Base-by-base conservation (phyloP, 2,888 invertebrate species). In the Hirtodrosophila confusa region DNA sequence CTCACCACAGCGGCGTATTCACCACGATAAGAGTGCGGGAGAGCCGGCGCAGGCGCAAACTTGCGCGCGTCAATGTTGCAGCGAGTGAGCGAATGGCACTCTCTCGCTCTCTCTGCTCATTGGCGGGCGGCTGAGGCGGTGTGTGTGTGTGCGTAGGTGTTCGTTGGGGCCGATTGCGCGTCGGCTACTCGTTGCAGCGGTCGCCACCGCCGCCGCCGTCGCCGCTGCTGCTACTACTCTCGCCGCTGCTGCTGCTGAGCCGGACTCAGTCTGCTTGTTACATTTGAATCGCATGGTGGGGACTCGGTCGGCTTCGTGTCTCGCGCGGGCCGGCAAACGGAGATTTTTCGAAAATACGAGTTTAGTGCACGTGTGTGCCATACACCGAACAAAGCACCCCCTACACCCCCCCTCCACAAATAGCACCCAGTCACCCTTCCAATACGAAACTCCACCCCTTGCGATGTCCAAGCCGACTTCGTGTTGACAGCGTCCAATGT, bases 201-300 rank as follows among this genome's bases (percentile, higher is more conserved):
- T 54, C 57, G 57, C 29, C 35, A 17, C 17, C 17, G 17, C 17
- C 17, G 17, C 17, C 17, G 17, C 43, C 41, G 27, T 40, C 64
- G 39, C 43, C 63, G 69, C 53, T 69, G 63, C n/a, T n/a, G n/a
- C n/a, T n/a, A n/a, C n/a, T n/a, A n/a, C 70, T 68, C 68, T 69
- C 62, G 70, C 48, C 44, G 33, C 35, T 53, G 43, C 17, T 36
- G 45, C 51, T 72, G 49, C 58, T 47, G 55, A 49, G 61, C 43
- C 39, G 49, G 39, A 55, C 75, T 82, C 76, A 87, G 86, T 87
- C 88, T 82, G 88, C 66, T 77, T 80, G 78, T 50, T 69, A 80
- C 78, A 80, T 69, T 78, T 78, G 78, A 63, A 54, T 65, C 75
- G 75, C 75, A 69, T 75, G 86, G 80, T 67, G 67, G 61, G 63